Percentiles rank a stretch among this genome's conserved stretches.
These are phyloP conservation scores for Dolichopus griseipennis DNA, from an alignment of 2,888 invertebrate genomes.

Conservation along the genomic window DNA sequence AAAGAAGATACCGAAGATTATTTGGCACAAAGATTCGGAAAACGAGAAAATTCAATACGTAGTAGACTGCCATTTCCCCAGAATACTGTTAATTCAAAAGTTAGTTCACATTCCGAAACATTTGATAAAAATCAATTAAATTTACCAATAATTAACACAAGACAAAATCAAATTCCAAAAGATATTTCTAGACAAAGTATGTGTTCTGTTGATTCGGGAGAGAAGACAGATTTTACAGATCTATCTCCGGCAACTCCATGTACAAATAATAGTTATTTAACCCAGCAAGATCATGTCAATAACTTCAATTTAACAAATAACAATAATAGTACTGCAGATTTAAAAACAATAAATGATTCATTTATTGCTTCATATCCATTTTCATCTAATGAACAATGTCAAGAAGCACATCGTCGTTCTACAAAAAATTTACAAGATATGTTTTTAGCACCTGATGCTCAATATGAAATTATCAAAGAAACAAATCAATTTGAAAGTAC, in stretches of 20 bases:
- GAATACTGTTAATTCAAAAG: conserved; percentile 12
- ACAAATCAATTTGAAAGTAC: conserved; percentile 26
- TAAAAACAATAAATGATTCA: not conserved
- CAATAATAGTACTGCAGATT: conserved; percentile 26
- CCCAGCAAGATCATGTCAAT: not conserved
- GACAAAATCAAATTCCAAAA: conserved; percentile 33
- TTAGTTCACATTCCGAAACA: conserved; percentile 16
- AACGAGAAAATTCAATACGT: conserved; percentile 51
- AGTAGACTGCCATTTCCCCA: conserved; percentile 51
- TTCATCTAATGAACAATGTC: conserved; percentile 42
- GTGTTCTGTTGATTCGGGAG: conserved; percentile 42
- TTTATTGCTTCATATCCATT: conserved; percentile 42
- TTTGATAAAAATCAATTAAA: conserved; percentile 22
- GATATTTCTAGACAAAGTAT: conserved; percentile 41
- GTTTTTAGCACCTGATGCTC: conserved; percentile 53
- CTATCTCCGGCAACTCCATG: conserved; percentile 42
- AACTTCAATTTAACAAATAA: not conserved
- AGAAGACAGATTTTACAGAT: conserved; percentile 44
- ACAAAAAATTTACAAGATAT: conserved; percentile 39
- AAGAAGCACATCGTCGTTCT: conserved; percentile 42
- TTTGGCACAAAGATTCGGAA: conserved; percentile 49
- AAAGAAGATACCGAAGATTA: conserved; percentile 45
- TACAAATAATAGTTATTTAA: conserved; percentile 21
- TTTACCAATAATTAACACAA: conserved; percentile 32
- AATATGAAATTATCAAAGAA: conserved; percentile 49